Conservation (phyloP, 2,888 invertebrate species). For the Ariolimax columbianus region DNA sequence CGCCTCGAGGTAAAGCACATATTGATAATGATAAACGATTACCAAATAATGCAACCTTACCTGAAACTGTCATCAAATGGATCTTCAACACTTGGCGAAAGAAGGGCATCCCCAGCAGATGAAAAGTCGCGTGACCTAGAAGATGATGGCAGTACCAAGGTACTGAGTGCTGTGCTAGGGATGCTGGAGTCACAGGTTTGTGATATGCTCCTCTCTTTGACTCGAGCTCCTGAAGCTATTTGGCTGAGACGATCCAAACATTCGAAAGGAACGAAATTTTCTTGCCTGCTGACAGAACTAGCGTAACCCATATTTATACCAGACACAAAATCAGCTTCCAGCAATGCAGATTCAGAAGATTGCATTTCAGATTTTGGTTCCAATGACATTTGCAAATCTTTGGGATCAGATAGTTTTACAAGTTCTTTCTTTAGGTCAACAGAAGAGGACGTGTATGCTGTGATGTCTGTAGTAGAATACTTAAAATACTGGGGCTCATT, state of each 20-base stretch:
- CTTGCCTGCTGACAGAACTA: not conserved
- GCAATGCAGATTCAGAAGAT: not conserved
- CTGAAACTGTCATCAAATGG: constrained; percentile 48
- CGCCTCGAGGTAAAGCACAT: too few species aligned
- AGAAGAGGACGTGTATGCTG: not conserved
- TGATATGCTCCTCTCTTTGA: not conserved
- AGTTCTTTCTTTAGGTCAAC: not conserved
- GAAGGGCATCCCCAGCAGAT: constrained; percentile 21
- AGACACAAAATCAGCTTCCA: not conserved
- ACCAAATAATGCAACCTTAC: constrained; percentile 12
- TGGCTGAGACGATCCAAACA: not conserved
- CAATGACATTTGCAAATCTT: not conserved
- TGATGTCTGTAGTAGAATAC: not conserved
- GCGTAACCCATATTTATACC: not conserved
- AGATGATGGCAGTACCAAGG: not conserved
- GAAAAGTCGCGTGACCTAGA: constrained; percentile 2
- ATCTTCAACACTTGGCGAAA: constrained; percentile 46
- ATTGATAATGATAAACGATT: too few species aligned
- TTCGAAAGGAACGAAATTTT: constrained; percentile 33
- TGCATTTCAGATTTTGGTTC: not conserved
- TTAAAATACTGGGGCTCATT: not conserved
- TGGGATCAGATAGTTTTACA: not conserved
- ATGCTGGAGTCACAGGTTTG: not conserved
- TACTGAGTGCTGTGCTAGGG: not conserved
- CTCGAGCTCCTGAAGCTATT: constrained; percentile 16